Percentiles rank a stretch among this genome's conserved stretches.
Conservation (phyloP, 2,888 invertebrate genomes). For the Nephrotoma guestfalica region DNA sequence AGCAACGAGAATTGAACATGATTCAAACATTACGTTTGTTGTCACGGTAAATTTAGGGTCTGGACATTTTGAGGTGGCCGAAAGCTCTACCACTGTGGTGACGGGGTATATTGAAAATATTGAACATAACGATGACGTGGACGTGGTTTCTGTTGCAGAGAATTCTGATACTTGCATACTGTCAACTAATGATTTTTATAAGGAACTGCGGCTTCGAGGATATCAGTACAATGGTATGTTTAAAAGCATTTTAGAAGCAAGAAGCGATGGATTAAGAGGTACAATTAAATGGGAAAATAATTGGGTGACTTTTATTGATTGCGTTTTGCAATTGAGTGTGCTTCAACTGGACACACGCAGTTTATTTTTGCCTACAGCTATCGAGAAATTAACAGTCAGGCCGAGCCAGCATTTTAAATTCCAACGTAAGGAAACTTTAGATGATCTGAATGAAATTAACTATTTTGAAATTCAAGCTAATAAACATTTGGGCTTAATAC, state of each 20-base stretch:
- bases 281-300: conserved; percentile 54
- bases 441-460: conserved; percentile 17
- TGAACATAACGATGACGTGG: conserved; percentile 30
- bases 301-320: conserved; percentile 82
- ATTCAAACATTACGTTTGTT: conserved; percentile 35
- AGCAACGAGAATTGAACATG: conserved; percentile 64
- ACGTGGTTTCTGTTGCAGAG: conserved; percentile 14
- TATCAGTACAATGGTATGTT: conserved; percentile 41
- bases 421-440: conserved; percentile 22
- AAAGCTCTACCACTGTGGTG: conserved; percentile 52
- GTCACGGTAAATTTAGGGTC: conserved; percentile 45
- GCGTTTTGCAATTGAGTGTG: conserved; percentile 71
- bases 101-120: conserved; percentile 51
- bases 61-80: conserved; percentile 47
- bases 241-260: conserved; percentile 21
- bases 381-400: conserved; percentile 55
- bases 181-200: conserved; percentile 50
- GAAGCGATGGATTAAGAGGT: conserved; percentile 26
- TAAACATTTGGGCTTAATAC: conserved; percentile 24
- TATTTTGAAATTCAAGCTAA: conserved; percentile 14
- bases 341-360: conserved; percentile 52
- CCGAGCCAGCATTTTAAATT: conserved; percentile 42
- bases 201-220: conserved; percentile 53
- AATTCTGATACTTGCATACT: conserved; percentile 25
- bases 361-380: conserved; percentile 59